phyloP scores from a whole-genome alignment of 2,888 invertebrate genomes.

The Halictus ligatus region DNA sequence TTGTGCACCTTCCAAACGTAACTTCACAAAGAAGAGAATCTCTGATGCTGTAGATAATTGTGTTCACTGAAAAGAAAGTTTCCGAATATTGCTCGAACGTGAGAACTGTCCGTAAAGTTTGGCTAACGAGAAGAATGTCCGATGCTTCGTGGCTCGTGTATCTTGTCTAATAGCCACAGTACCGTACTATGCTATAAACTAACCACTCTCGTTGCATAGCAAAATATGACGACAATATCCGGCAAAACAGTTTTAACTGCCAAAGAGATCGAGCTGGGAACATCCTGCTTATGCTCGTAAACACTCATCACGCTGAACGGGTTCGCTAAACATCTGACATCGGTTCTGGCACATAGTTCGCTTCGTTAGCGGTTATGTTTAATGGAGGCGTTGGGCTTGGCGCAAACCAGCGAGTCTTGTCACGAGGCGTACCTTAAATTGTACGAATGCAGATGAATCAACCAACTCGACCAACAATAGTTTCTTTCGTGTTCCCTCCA shows the following conservation, averaged over 20 bases:
- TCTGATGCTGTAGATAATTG: neutral
- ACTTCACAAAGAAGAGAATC: neutral
- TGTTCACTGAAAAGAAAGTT: neutral
- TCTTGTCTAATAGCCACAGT: neutral
- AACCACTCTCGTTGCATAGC: neutral
- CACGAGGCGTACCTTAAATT: neutral
- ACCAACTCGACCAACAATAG: neutral
- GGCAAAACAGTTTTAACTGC: neutral
- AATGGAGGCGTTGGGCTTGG: neutral
- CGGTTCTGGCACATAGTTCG: constrained; percentile 23
- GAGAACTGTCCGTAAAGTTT: neutral
- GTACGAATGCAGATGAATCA: neutral
- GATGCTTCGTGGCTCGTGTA: neutral
- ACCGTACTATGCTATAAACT: neutral
- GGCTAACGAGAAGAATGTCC: neutral
- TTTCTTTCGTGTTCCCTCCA: neutral
- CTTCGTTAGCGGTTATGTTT: neutral
- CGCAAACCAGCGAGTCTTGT: neutral
- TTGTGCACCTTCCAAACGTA: neutral
- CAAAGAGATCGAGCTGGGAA: neutral
- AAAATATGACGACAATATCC: constrained; percentile 12
- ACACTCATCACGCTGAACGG: constrained; percentile 22
- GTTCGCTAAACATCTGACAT: constrained; percentile 42
- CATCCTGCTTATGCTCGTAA: constrained; percentile 16
- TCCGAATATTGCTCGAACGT: neutral